Evolutionary conservation across 2,888 invertebrate genomes (phyloP).

Genomic region (Xylophagus ater): DNA sequence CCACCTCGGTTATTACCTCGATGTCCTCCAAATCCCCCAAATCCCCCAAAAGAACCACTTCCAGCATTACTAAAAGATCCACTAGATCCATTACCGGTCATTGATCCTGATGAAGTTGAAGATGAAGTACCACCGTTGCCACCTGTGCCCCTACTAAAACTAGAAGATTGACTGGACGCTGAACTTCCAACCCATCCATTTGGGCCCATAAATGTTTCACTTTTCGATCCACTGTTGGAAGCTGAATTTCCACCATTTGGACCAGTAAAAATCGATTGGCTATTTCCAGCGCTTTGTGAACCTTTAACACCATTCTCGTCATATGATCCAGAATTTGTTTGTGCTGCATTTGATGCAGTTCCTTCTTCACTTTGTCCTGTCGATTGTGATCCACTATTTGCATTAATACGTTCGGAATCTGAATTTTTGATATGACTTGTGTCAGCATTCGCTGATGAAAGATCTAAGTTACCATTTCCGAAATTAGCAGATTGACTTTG

Average conservation of each 20-base stretch:
- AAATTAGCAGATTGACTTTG: slow-evolving; percentile 36
- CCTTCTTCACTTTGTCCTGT: slow-evolving; percentile 27
- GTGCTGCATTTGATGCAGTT: slow-evolving; percentile 27
- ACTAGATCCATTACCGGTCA: slow-evolving; percentile 14
- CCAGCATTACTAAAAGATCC: slow-evolving; percentile 7
- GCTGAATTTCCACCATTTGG: slow-evolving; percentile 23
- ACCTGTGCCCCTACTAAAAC: slow-evolving; percentile 15
- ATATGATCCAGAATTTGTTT: slow-evolving; percentile 27
- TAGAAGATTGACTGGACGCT: slow-evolving; percentile 28
- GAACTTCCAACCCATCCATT: slow-evolving; percentile 27
- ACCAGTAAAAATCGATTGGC: slow-evolving; percentile 31
- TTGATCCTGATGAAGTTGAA: slow-evolving; percentile 15
- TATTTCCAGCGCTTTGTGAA: slow-evolving; percentile 27
- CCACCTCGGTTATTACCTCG: slow-evolving; percentile 15
- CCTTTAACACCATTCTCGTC: slow-evolving; percentile 24
- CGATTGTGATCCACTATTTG: slow-evolving; percentile 28
- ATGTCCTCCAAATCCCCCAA: slow-evolving; percentile 7
- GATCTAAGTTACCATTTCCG: slow-evolving; percentile 25
- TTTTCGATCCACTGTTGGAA: slow-evolving; percentile 26
- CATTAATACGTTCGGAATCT: slow-evolving; percentile 22
- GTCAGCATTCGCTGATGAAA: slow-evolving; percentile 31
- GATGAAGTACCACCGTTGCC: slow-evolving; percentile 12
- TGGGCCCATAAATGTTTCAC: slow-evolving; percentile 24
- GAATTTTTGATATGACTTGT: slow-evolving; percentile 23
- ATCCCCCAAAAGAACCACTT: not conserved